Evolutionary conservation across 2,113 vertebrate species (phyloP).

Genomic region (Tragelaphus strepsiceros): DNA sequence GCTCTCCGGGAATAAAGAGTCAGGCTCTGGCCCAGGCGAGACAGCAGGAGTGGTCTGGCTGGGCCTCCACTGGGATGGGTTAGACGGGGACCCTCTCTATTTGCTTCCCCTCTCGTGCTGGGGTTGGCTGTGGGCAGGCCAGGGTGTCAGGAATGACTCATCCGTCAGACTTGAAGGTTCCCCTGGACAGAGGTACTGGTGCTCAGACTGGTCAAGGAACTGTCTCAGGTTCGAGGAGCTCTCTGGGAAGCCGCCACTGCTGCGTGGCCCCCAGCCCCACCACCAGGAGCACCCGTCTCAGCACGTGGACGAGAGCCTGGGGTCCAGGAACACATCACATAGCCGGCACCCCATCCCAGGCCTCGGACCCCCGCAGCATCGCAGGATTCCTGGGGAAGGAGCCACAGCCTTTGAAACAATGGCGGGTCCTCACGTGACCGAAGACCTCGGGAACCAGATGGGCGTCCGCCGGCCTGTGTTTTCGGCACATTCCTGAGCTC

Average conservation of each 20-base stretch:
- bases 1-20: background rate
- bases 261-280: background rate
- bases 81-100: rapidly evolving
- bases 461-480: background rate
- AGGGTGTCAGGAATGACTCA: background rate
- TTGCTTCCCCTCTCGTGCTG: background rate
- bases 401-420: background rate
- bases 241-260: background rate
- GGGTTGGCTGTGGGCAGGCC: background rate
- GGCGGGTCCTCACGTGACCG: background rate
- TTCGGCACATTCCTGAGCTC: slow-evolving; percentile 64
- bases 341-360: background rate
- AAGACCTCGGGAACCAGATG: background rate
- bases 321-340: rapidly evolving
- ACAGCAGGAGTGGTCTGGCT: rapidly evolving
- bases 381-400: background rate
- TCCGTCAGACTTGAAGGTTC: background rate
- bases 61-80: background rate
- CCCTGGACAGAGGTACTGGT: background rate
- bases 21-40: background rate
- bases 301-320: rapidly evolving
- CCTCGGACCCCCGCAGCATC: background rate
- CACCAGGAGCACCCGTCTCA: background rate
- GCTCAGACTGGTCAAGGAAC: background rate
- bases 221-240: background rate